These are phyloP conservation scores for Nomada lathburiana DNA, from an alignment of 2,888 invertebrate genomes.

Conservation along the genomic window DNA sequence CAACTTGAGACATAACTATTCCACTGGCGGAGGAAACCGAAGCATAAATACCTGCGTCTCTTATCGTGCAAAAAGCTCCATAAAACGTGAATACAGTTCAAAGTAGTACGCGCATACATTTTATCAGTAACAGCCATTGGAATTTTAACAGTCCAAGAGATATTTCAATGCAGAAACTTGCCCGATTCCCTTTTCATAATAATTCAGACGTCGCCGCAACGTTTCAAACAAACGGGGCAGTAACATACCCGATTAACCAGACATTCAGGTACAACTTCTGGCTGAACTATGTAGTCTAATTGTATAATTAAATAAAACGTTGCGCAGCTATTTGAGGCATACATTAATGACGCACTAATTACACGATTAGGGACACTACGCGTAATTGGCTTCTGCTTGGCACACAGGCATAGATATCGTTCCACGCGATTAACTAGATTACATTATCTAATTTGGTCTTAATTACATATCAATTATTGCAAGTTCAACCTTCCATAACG, in stretches of 20 bases:
- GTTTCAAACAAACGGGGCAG: neutral
- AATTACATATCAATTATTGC: neutral
- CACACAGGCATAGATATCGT: neutral
- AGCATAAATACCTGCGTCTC: no score
- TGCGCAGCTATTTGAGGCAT: neutral
- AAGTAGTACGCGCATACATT: neutral
- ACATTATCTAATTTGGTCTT: neutral
- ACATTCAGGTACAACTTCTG: neutral
- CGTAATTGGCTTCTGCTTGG: no score
- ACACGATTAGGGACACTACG: neutral
- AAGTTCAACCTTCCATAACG: neutral
- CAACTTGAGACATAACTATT: neutral
- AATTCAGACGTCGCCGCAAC: neutral
- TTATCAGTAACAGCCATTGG: neutral
- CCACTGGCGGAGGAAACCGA: no score
- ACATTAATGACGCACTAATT: neutral
- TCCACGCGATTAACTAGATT: neutral
- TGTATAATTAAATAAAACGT: neutral
- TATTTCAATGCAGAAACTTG: neutral
- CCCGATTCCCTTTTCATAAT: conserved; percentile 22
- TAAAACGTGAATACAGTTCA: no score
- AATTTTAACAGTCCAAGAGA: neutral
- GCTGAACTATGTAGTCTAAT: neutral
- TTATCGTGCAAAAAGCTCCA: no score
- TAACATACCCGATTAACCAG: conserved; percentile 4